phyloP scores from a whole-genome alignment of 2,888 invertebrate species.

The Rhagium mordax region DNA sequence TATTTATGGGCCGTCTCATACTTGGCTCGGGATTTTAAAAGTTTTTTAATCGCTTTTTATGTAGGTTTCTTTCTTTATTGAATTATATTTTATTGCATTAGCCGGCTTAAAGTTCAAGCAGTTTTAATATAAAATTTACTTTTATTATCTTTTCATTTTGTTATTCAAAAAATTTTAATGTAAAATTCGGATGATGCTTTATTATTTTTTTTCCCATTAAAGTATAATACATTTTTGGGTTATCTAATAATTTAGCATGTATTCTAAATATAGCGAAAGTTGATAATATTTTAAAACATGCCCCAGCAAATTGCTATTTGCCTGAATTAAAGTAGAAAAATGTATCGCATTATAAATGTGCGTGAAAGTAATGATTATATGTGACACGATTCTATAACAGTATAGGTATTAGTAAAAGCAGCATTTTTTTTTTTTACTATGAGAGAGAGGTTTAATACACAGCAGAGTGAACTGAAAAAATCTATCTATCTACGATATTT shows the following conservation, averaged over 20 bases:
- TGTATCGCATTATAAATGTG: no score
- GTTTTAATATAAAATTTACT: slow-evolving; percentile 30
- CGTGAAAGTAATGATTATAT: no score
- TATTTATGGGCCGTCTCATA: slow-evolving; percentile 63
- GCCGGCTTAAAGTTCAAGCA: slow-evolving; percentile 28
- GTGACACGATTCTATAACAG: no score
- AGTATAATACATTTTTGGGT: neutral
- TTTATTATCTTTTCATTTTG: slow-evolving; percentile 30
- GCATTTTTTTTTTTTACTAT: no score
- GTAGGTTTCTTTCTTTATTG: slow-evolving; percentile 35
- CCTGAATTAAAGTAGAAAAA: no score
- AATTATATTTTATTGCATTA: slow-evolving; percentile 38
- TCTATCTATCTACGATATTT: no score
- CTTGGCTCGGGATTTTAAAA: slow-evolving; percentile 56
- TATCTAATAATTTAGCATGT: neutral
- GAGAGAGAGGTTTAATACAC: no score
- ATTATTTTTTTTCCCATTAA: slow-evolving; percentile 5
- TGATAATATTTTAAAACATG: neutral
- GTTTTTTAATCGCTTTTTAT: slow-evolving; percentile 54
- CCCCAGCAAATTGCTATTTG: neutral
- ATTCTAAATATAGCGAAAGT: neutral
- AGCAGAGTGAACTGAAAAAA: no score
- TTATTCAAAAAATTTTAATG: slow-evolving; percentile 18
- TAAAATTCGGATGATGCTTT: slow-evolving; percentile 3
- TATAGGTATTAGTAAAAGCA: no score